A percentile compares a stretch with the other conserved stretches of the same genome.
Evolutionary conservation across 2,888 invertebrate genomes (phyloP).

Genomic region (Scaptomyza parva): DNA sequence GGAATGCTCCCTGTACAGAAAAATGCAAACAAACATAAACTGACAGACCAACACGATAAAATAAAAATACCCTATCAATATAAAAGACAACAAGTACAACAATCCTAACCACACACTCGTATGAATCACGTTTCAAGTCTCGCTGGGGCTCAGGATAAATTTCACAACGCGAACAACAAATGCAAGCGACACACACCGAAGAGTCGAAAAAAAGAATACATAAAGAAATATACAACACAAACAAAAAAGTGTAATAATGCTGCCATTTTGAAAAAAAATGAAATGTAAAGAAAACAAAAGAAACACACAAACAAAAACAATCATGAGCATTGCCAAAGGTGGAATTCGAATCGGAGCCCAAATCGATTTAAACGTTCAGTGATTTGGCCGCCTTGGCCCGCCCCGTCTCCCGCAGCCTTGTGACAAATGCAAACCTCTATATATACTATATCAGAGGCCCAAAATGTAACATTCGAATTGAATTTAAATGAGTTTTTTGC

Average conservation of each 20-base stretch:
- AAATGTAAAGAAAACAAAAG: slow-evolving; percentile 37
- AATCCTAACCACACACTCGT: slow-evolving; percentile 31
- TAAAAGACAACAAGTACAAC: slow-evolving; percentile 62
- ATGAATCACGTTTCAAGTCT: slow-evolving; percentile 74
- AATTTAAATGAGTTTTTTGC: slow-evolving; percentile 77
- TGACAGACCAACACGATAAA: slow-evolving; percentile 53
- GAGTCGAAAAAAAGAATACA: slow-evolving; percentile 16
- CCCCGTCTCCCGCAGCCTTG: slow-evolving; percentile 38
- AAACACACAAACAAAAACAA: slow-evolving; percentile 43
- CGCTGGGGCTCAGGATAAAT: slow-evolving; percentile 40
- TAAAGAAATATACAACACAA: slow-evolving; percentile 39
- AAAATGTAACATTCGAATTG: slow-evolving; percentile 72
- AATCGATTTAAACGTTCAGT: slow-evolving; percentile 78
- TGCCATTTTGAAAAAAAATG: slow-evolving; percentile 73
- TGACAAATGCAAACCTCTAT: slow-evolving; percentile 51
- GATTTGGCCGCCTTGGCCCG: slow-evolving; percentile 37
- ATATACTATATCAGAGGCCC: slow-evolving; percentile 43
- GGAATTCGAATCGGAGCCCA: slow-evolving; percentile 44
- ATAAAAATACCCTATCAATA: slow-evolving; percentile 79
- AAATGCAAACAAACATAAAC: slow-evolving; percentile 3
- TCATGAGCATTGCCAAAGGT: slow-evolving; percentile 58
- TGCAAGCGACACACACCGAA: slow-evolving; percentile 10
- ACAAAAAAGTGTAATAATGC: slow-evolving; percentile 65
- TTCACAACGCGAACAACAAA: slow-evolving; percentile 30
- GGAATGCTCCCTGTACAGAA: slow-evolving; percentile 13